Conservation (phyloP, 2,113 vertebrate genomes). For the Pelodiscus sinensis region DNA sequence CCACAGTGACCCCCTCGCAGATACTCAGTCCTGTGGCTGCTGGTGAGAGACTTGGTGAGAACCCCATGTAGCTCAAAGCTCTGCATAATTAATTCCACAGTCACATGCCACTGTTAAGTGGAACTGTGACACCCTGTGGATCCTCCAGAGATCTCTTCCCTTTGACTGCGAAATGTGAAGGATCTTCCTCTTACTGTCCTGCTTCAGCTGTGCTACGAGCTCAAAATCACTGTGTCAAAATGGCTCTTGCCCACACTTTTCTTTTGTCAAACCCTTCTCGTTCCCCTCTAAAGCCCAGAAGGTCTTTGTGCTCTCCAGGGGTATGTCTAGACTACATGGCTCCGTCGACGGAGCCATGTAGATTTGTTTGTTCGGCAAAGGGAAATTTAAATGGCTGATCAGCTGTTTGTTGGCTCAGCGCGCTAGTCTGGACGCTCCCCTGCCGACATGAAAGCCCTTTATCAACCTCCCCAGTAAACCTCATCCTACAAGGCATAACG, state of each 20-base stretch:
- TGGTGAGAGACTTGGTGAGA: neutral
- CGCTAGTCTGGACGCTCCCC: too few relatives aligned
- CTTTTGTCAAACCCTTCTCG: neutral
- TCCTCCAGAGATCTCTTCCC: neutral
- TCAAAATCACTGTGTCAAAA: neutral
- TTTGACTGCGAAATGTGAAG: neutral
- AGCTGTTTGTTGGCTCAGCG: too few relatives aligned
- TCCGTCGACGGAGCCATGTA: too few relatives aligned
- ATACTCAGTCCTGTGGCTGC: neutral
- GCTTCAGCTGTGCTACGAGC: neutral
- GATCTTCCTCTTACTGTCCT: neutral
- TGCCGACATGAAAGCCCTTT: too few relatives aligned
- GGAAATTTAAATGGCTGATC: too few relatives aligned
- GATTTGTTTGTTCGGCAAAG: too few relatives aligned
- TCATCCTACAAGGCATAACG: too few relatives aligned
- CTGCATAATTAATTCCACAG: neutral
- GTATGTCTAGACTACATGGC: too few relatives aligned
- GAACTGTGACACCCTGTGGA: neutral
- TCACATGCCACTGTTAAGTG: fast-evolving
- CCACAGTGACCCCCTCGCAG: neutral
- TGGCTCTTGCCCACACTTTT: neutral
- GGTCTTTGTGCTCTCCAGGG: neutral
- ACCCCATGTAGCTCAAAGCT: neutral
- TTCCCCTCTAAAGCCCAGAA: neutral
- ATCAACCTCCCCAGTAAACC: too few relatives aligned